Conservation (phyloP, 2,113 vertebrate species). For the Panthera uncia region DNA sequence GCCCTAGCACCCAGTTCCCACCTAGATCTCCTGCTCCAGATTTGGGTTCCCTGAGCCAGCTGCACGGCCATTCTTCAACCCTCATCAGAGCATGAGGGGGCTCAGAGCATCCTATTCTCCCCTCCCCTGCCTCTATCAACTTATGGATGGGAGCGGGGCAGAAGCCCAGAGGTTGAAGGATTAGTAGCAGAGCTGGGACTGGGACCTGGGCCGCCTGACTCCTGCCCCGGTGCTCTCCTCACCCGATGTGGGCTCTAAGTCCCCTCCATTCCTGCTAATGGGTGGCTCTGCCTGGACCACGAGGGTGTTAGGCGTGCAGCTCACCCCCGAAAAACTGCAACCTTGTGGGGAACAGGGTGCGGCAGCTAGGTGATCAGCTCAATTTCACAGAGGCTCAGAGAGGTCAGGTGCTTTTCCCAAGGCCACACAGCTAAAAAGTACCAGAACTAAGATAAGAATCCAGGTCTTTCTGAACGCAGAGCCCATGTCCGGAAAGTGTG, state of each 20-base stretch:
- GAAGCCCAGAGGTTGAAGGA: neutral
- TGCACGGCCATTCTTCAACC: neutral
- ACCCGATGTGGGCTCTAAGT: neutral
- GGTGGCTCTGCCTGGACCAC: neutral
- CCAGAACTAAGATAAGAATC: neutral
- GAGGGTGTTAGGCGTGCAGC: accelerated
- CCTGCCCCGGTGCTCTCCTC: neutral
- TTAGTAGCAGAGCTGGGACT: neutral
- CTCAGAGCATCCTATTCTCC: neutral
- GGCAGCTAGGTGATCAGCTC: neutral
- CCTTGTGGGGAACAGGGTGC: neutral
- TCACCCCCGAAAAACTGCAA: neutral
- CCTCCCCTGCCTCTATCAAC: neutral
- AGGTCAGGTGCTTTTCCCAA: neutral
- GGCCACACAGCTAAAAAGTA: neutral
- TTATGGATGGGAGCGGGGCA: accelerated
- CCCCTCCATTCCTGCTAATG: neutral
- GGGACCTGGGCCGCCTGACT: neutral
- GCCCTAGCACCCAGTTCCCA: accelerated
- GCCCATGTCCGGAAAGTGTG: neutral
- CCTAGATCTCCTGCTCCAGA: neutral
- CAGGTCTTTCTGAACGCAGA: neutral
- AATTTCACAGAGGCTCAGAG: neutral
- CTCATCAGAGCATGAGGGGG: neutral
- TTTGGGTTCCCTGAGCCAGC: neutral